phyloP scores from a whole-genome alignment of 2,888 invertebrate genomes.

The Rhogogaster chlorosoma region DNA sequence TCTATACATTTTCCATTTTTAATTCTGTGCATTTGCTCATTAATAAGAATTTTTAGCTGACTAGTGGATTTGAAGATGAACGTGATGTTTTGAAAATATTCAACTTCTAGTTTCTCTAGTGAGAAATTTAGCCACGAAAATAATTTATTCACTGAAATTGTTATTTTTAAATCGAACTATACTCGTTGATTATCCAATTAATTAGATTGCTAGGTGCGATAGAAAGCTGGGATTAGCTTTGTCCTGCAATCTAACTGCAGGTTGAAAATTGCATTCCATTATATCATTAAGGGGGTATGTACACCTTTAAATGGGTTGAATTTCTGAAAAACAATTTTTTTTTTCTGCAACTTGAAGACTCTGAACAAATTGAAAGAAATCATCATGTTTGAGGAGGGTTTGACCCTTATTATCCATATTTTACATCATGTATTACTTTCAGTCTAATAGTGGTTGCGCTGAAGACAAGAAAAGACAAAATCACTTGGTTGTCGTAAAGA shows the following conservation, averaged over 20 bases:
- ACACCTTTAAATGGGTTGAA: no score
- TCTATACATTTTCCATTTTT: neutral
- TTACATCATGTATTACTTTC: no score
- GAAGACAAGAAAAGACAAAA: no score
- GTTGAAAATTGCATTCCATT: neutral
- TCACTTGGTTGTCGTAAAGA: no score
- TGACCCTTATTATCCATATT: no score
- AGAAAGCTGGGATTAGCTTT: neutral
- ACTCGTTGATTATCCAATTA: neutral
- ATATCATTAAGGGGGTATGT: no score
- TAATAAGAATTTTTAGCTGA: neutral
- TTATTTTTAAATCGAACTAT: neutral
- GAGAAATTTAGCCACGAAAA: neutral
- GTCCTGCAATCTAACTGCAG: neutral
- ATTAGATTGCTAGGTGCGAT: neutral
- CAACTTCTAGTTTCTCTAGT: neutral
- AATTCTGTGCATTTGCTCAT: no score
- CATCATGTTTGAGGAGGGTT: no score
- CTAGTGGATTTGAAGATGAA: neutral
- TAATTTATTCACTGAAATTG: neutral
- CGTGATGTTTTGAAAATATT: neutral
- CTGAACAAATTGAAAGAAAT: no score
- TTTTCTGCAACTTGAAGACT: no score
- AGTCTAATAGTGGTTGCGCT: no score
- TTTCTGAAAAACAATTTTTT: no score